Evolutionary conservation across 2,797 vertebrate genomes (phyloP), one percentile per base, ranked within the genome.

Genomic region (Channa striata): DNA sequence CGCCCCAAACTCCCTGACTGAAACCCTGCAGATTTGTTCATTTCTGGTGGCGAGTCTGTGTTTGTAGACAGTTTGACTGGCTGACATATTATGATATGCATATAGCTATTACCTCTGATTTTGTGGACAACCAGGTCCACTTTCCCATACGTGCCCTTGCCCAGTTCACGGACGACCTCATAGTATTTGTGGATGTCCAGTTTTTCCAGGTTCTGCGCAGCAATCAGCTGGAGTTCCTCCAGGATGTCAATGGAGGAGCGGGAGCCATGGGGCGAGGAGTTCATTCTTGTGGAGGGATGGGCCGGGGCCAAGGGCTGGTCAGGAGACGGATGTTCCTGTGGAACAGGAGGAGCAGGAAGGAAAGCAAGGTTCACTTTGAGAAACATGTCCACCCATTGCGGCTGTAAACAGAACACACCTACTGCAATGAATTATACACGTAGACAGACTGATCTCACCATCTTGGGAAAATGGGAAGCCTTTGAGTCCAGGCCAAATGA

Each of bases 111-210:
- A 95, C 94, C 94, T 94, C 92, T 85, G 72, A 90, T 89, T 60
- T 93, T 94, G 79, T 95, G 94, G 72, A 95, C 58, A 33, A 93
- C 94, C 76, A 95, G 89, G 82, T 95, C 94, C 83, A 95, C 94
- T 25, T 94, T 94, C 37, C 94, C 94, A 0, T 95, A 95, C 44
- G 94, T 95, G 19, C 94, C 94, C 42, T 94, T 94, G 7, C 94
- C 94, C 81, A 95, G 90, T 72, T 95, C 93, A 17, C 93, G 81
- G 60, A 95, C 89, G 25, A 95, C 91, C 68, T 95, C 93, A 19
- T 95, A 95, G 82, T 94, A 93, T 44, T 93, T 93, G 52, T 87
- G 85, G 75, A 95, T 86, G 77, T 95, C 94, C 75, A 95, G 77
- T 59, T 91, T 94, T 57, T 95, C 93, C 85, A 95, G 90, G 68